phyloP scores from a whole-genome alignment of 2,888 invertebrate genomes.

The Zaprionus bogoriensis region DNA sequence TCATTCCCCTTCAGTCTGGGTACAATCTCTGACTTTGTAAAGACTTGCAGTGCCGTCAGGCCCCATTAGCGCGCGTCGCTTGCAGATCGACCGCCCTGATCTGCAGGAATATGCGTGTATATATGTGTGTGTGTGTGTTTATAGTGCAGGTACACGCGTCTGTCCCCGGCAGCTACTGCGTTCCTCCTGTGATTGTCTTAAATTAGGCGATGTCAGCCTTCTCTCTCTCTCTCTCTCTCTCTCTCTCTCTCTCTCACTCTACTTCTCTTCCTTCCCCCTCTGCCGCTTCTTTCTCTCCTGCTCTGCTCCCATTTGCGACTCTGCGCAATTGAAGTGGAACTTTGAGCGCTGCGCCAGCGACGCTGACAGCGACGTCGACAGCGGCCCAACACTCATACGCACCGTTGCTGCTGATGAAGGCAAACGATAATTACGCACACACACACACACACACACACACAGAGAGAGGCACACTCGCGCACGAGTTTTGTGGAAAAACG shows the following conservation, averaged over 20 bases:
- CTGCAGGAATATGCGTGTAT: slow-evolving; percentile 3
- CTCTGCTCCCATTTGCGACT: slow-evolving; percentile 11
- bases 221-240: not conserved
- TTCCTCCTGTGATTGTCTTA: slow-evolving; percentile 64
- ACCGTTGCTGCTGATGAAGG: slow-evolving; percentile 65
- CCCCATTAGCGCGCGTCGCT: slow-evolving; percentile 47
- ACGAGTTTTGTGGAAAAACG: slow-evolving; percentile 75
- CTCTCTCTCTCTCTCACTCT: not conserved
- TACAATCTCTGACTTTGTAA: not conserved
- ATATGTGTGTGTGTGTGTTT: slow-evolving; percentile 3
- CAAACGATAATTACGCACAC: slow-evolving; percentile 75
- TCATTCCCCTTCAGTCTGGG: not conserved
- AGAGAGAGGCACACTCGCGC: too few species aligned
- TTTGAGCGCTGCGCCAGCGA: slow-evolving; percentile 33
- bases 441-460: slow-evolving; percentile 11
- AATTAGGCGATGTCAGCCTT: slow-evolving; percentile 57
- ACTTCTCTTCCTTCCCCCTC: not conserved
- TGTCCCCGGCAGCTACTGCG: too few species aligned
- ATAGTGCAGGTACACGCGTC: too few species aligned
- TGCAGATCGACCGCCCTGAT: slow-evolving; percentile 37
- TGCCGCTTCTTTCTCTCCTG: not conserved
- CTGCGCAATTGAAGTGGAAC: slow-evolving; percentile 59
- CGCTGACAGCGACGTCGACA: slow-evolving; percentile 23
- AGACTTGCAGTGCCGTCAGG: slow-evolving; percentile 28
- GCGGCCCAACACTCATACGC: slow-evolving; percentile 55